Conservation (phyloP, 2,113 vertebrate species). For the Chionodraco myersi region DNA sequence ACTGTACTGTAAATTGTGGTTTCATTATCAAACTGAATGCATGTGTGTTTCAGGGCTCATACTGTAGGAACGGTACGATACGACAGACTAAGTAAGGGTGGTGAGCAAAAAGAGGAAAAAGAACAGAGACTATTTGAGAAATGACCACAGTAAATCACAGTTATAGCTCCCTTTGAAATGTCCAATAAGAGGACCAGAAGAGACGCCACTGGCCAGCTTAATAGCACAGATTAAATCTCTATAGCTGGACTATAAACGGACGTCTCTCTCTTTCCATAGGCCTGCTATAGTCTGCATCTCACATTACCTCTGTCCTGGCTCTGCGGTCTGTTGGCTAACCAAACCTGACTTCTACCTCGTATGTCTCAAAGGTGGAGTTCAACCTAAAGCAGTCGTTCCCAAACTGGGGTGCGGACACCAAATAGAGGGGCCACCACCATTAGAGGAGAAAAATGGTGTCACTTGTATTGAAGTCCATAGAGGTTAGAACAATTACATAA, state of each 20-base stretch:
- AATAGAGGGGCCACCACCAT: conserved; percentile 2
- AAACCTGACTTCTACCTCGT: conserved; percentile 53
- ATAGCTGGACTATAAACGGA: conserved; percentile 69
- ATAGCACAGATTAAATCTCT: conserved; percentile 75
- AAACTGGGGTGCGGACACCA: conserved; percentile 32
- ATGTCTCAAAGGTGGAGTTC: conserved; percentile 37
- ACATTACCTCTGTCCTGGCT: conserved; percentile 68
- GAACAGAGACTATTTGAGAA: conserved; percentile 47
- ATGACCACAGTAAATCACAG: conserved; percentile 71
- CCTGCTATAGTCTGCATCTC: conserved; percentile 62
- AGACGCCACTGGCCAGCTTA: conserved; percentile 53
- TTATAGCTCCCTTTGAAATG: conserved; percentile 74
- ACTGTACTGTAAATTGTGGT: conserved; percentile 9
- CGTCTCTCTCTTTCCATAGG: conserved; percentile 65
- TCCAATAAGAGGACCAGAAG: conserved; percentile 55
- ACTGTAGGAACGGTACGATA: conserved; percentile 26
- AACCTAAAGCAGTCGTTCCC: conserved; percentile 14
- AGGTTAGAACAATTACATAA: background rate
- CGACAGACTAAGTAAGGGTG: conserved; percentile 24
- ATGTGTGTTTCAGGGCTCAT: conserved; percentile 23
- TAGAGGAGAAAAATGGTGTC: conserved; percentile 8
- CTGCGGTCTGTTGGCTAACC: conserved; percentile 63
- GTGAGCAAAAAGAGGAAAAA: conserved; percentile 45
- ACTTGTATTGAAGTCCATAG: background rate
- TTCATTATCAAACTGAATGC: conserved; percentile 24